Percentiles rank a stretch among this genome's conserved stretches.
Conservation (phyloP, 2,113 vertebrate genomes). For the Phocoena phocoena region DNA sequence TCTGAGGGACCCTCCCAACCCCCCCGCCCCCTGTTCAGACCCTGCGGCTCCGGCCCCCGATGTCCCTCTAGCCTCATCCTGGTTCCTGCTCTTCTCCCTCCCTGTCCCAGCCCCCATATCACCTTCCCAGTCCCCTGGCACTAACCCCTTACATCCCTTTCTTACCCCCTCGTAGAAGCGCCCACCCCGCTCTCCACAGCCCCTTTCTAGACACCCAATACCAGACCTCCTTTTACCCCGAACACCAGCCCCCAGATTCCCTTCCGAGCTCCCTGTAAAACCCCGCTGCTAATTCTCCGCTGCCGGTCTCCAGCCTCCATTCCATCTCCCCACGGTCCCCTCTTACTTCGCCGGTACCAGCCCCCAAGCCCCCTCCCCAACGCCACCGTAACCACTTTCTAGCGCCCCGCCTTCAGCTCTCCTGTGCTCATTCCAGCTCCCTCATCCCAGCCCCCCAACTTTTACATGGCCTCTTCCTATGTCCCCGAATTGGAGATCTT, state of each 20-base stretch:
- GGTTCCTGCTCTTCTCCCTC: background rate
- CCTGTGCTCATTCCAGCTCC: background rate
- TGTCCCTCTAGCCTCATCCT: background rate
- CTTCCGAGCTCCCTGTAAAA: background rate
- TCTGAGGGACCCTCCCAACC: background rate
- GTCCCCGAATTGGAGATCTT: background rate
- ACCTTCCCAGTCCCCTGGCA: background rate
- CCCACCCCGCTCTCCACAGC: background rate
- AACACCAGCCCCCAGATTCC: background rate
- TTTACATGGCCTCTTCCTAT: conserved; percentile 5
- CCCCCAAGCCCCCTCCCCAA: background rate
- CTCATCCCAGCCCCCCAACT: conserved; percentile 34
- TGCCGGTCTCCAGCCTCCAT: background rate
- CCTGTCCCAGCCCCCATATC: background rate
- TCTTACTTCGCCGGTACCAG: background rate
- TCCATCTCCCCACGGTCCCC: background rate
- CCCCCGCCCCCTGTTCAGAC: background rate
- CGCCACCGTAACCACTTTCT: background rate
- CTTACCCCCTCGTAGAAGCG: background rate
- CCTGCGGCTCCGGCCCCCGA: background rate
- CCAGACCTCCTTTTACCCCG: background rate
- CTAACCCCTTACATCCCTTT: background rate
- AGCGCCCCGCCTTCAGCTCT: background rate
- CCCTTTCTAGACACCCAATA: background rate
- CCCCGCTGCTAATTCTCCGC: background rate